Evolutionary conservation across 2,888 invertebrate genomes (phyloP).

Genomic region (Linhomoeus sp.): DNA sequence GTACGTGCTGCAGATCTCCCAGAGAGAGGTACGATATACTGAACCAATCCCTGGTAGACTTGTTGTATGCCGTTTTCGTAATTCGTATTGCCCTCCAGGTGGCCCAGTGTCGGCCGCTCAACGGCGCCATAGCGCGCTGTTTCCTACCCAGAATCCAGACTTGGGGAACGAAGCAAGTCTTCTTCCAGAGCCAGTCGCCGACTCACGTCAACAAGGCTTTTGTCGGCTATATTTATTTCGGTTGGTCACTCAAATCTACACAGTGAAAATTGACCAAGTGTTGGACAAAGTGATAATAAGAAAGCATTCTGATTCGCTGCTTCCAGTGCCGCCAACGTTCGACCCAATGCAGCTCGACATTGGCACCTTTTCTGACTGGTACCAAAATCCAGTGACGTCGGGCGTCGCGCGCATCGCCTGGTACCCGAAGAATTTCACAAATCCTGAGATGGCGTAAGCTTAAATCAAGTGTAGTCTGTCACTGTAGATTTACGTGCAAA

Average conservation of each 20-base stretch:
- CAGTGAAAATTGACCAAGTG: too few species aligned
- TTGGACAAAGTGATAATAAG: neutral
- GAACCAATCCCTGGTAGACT: neutral
- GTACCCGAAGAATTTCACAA: slow-evolving; percentile 27
- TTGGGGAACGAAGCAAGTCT: slow-evolving; percentile 25
- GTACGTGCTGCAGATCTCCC: slow-evolving; percentile 24
- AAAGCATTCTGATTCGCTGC: neutral
- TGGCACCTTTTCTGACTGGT: slow-evolving; percentile 24
- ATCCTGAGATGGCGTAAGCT: slow-evolving; percentile 9
- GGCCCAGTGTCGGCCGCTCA: slow-evolving; percentile 20
- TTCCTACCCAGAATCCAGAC: slow-evolving; percentile 21
- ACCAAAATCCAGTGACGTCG: slow-evolving; percentile 19
- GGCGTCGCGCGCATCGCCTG: slow-evolving; percentile 12
- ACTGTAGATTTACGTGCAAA: too few species aligned
- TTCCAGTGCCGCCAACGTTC: slow-evolving; percentile 22
- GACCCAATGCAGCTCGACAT: slow-evolving; percentile 25
- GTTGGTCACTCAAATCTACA: too few species aligned
- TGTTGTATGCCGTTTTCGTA: neutral
- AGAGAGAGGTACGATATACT: slow-evolving; percentile 13
- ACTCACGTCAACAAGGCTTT: slow-evolving; percentile 23
- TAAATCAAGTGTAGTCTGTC: too few species aligned
- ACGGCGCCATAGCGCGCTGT: slow-evolving; percentile 22
- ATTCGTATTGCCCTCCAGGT: slow-evolving; percentile 7
- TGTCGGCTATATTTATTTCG: slow-evolving; percentile 26
- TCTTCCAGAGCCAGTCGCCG: slow-evolving; percentile 22